Base-by-base conservation (phyloP, 1,140 invertebrate genomes). In the Alviniconcha marisindica region DNA sequence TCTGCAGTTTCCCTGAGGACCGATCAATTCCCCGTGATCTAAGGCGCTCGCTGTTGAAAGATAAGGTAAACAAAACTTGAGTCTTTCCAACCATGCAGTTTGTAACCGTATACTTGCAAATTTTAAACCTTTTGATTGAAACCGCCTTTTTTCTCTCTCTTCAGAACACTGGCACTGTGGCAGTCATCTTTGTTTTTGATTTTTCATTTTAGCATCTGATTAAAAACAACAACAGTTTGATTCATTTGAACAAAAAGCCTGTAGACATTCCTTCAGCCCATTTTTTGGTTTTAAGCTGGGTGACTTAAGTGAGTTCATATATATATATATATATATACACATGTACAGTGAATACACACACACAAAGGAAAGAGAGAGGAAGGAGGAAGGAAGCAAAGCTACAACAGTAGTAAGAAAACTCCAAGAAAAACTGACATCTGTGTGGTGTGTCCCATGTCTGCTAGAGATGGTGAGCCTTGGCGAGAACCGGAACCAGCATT, bases 1-100 rank as follows among this genome's bases (percentile, higher is more conserved):
- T 91, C 77, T 91, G 89, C 71, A 92, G 80, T 85, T 91, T 92
- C 33, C 91, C 91, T 69, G 90, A 86, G 24, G 88, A 88, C 63
- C 89, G 81, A 77, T 91, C 77, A 63, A 85, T 74, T 63, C 83
- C 82, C 74, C 89, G 84, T 18, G 89, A 89, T 63, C 89, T 84
- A 15, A 92, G 79, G 44, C 90, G 84, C 77, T 92, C 89, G 77
- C 89, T 90, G 76, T 2, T 14, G 28, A 14, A 33, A 18, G 3
- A 66, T 15, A 33, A 66, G 83, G 76, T 79, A 79, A 36, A 1
- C 77, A 40, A 51, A 38, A n/a, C 54, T 44, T 12, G 18, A 82
- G 83, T 84, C 7, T 48, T 28, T 77, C 2, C n/a, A n/a, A n/a
- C n/a, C n/a, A n/a, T n/a, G n/a, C n/a, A n/a, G n/a, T n/a, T n/a